Conservation (phyloP, 2,113 vertebrate species). For the Taxidea taxus region DNA sequence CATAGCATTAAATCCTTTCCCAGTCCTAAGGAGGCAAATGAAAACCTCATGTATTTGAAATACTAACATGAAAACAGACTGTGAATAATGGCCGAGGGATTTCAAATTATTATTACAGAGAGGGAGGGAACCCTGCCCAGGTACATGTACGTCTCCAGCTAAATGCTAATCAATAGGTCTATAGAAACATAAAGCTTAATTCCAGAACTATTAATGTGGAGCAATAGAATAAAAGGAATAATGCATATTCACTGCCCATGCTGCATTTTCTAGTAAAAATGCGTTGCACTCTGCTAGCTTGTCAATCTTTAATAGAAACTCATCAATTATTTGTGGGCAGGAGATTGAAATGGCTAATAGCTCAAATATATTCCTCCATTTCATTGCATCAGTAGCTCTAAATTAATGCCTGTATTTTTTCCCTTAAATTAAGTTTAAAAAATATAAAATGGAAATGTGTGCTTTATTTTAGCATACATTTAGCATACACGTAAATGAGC, state of each 20-base stretch:
- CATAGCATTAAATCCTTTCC: conserved; percentile 47
- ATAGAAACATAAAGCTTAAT: conserved; percentile 76
- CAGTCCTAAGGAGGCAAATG: conserved; percentile 55
- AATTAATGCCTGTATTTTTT: conserved; percentile 84
- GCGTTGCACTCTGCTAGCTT: conserved; percentile 85
- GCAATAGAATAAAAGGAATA: conserved; percentile 78
- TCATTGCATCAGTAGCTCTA: conserved; percentile 89
- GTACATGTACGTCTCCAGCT: conserved; percentile 57
- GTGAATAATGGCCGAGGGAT: conserved; percentile 62
- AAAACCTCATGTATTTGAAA: conserved; percentile 66
- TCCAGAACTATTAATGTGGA: conserved; percentile 76
- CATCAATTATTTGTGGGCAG: conserved; percentile 92
- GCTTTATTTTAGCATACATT: conserved; percentile 80
- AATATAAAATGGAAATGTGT: conserved; percentile 80
- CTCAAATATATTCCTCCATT: conserved; percentile 90
- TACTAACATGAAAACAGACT: conserved; percentile 59
- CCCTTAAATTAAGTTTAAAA: conserved; percentile 78
- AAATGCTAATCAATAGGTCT: conserved; percentile 74
- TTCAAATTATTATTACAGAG: conserved; percentile 53
- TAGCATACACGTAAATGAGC: conserved; percentile 78
- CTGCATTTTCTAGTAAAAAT: conserved; percentile 87
- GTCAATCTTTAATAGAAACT: conserved; percentile 92
- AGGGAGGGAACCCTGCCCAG: conserved; percentile 13
- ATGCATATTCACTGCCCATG: conserved; percentile 81
- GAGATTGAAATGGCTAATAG: conserved; percentile 91